phyloP scores from a whole-genome alignment of 2,113 vertebrate genomes.

The Mastomys natalensis region DNA sequence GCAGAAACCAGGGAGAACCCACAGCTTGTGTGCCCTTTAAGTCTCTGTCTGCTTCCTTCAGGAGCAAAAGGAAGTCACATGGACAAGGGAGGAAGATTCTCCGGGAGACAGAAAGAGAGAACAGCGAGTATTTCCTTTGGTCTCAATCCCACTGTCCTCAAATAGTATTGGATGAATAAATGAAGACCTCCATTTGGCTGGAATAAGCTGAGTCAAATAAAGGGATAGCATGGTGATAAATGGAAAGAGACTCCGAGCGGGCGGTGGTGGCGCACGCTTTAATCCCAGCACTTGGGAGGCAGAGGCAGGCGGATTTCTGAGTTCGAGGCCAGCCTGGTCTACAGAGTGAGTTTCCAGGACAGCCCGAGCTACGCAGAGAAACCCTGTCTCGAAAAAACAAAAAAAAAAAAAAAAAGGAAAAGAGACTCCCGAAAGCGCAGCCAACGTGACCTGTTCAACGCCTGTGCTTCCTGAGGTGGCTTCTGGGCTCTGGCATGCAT shows the following conservation, averaged over 20 bases:
- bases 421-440: neutral
- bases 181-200: neutral
- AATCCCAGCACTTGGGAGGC: too few relatives aligned
- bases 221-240: rapidly evolving
- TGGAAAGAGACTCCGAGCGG: neutral
- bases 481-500: neutral
- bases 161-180: neutral
- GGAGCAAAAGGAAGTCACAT: neutral
- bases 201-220: neutral
- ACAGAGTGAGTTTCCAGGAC: too few relatives aligned
- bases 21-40: neutral
- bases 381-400: too few relatives aligned
- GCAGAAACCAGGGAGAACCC: neutral
- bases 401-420: rapidly evolving
- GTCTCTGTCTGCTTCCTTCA: neutral
- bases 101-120: neutral
- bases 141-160: neutral
- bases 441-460: neutral
- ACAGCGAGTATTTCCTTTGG: neutral
- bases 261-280: too few relatives aligned
- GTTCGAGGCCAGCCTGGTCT: too few relatives aligned
- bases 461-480: neutral
- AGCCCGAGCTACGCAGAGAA: too few relatives aligned
- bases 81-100: neutral
- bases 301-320: too few relatives aligned